Conservation (phyloP, 2,113 vertebrate genomes). For the Paraplagusia blochii region DNA sequence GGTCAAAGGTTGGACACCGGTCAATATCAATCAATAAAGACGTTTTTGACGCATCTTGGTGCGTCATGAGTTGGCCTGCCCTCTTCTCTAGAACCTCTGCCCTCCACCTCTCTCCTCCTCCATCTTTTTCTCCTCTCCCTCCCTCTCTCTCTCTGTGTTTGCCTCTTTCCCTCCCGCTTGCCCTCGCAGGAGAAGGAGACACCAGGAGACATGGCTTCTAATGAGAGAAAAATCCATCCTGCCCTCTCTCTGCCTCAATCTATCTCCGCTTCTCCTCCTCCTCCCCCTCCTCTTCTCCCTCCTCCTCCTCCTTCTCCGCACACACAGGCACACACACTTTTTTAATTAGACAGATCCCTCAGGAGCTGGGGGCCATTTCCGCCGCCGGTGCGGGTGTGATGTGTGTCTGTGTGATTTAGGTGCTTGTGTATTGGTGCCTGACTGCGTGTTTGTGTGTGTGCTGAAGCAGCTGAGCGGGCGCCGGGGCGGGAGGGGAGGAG, state of each 20-base stretch:
- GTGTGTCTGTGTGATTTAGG: slow-evolving; percentile 67
- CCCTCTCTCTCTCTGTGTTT: slow-evolving; percentile 19
- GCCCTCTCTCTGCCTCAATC: slow-evolving; percentile 60
- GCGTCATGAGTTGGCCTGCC: slow-evolving; percentile 32
- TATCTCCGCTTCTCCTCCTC: slow-evolving; percentile 40
- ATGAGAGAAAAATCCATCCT: slow-evolving; percentile 81
- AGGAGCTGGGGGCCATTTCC: slow-evolving; percentile 79
- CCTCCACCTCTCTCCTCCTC: slow-evolving; percentile 46
- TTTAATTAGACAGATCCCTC: slow-evolving; percentile 80
- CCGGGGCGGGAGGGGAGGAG: slow-evolving; percentile 61
- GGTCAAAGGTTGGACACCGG: background rate
- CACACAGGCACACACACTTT: slow-evolving; percentile 47
- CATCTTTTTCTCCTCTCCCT: slow-evolving; percentile 31
- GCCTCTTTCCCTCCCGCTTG: slow-evolving; percentile 34
- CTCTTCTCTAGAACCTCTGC: slow-evolving; percentile 38
- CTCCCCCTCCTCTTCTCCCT: slow-evolving; percentile 12
- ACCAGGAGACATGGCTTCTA: slow-evolving; percentile 77
- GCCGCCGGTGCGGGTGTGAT: slow-evolving; percentile 72
- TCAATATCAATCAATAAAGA: background rate
- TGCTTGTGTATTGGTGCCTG: slow-evolving; percentile 40
- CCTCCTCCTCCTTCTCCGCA: slow-evolving; percentile 24
- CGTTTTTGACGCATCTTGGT: slow-evolving; percentile 19
- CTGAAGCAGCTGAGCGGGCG: slow-evolving; percentile 68
- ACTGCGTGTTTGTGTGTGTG: slow-evolving; percentile 40
- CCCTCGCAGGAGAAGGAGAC: slow-evolving; percentile 59